These are phyloP conservation scores for Heliconius erato DNA, from an alignment of 2,888 invertebrate genomes.

Conservation along the genomic window DNA sequence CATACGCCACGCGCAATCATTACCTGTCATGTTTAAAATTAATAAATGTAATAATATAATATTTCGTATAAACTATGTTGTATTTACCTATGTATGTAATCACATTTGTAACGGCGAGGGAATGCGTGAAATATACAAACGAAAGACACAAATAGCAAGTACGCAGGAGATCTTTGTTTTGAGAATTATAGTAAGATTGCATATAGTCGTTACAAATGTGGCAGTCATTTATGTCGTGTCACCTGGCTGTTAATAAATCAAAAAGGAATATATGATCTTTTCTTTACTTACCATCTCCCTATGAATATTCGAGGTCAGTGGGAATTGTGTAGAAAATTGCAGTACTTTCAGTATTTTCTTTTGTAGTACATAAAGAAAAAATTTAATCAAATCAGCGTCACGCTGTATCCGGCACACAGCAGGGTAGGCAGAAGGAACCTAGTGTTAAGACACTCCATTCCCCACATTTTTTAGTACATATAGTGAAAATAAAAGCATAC, in stretches of 20 bases:
- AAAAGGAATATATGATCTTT: conserved; percentile 33
- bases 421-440: too few relatives aligned
- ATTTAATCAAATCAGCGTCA: too few relatives aligned
- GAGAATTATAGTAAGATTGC: neutral
- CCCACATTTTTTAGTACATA: too few relatives aligned
- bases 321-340: neutral
- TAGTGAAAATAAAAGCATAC: too few relatives aligned
- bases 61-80: conserved; percentile 24
- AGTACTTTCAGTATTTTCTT: too few relatives aligned
- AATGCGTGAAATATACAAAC: neutral
- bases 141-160: neutral
- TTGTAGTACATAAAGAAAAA: too few relatives aligned
- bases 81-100: conserved; percentile 24
- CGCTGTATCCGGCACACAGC: too few relatives aligned
- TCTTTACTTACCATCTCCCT: neutral
- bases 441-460: too few relatives aligned
- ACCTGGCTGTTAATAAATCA: conserved; percentile 49
- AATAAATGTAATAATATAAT: conserved; percentile 29
- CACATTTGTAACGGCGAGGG: conserved; percentile 32
- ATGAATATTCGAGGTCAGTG: neutral
- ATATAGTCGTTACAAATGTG: conserved; percentile 41
- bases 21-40: conserved; percentile 31
- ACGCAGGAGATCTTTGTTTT: conserved; percentile 1
- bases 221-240: conserved; percentile 34
- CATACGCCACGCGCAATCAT: conserved; percentile 30